A percentile compares a stretch with the other conserved stretches of the same genome.
phyloP scores from a whole-genome alignment of 1,140 invertebrate species.

The Macrosteles quadrilineatus region DNA sequence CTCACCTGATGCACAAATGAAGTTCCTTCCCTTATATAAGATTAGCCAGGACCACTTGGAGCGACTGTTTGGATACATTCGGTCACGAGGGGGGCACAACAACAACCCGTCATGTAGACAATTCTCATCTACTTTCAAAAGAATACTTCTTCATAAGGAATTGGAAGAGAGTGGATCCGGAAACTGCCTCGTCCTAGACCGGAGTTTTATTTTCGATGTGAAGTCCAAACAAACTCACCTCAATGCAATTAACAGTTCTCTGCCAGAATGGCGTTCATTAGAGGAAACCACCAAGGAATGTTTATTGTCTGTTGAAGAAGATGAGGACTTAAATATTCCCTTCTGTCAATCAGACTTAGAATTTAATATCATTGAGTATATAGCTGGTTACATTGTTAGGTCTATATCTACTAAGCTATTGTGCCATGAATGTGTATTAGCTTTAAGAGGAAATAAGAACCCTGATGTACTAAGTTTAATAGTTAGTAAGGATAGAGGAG shows the following conservation, averaged over 20 bases:
- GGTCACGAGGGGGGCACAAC: constrained; percentile 33
- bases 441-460: no score
- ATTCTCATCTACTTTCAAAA: constrained; percentile 15
- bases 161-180: constrained; percentile 19
- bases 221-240: not conserved
- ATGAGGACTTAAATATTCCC: no score
- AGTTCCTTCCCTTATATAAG: constrained; percentile 36
- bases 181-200: constrained; percentile 8
- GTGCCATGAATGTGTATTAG: no score
- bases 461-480: no score
- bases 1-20: constrained; percentile 11
- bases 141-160: constrained; percentile 24
- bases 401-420: no score
- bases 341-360: no score
- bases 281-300: not conserved
- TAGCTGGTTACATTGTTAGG: no score
- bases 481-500: no score
- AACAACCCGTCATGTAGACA: constrained; percentile 36
- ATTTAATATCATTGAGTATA: no score
- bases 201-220: constrained; percentile 2
- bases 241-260: not conserved
- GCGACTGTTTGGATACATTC: constrained; percentile 37
- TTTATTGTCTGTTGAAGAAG: no score
- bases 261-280: not conserved
- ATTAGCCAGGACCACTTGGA: constrained; percentile 40